Evolutionary conservation across 1,140 invertebrate genomes (phyloP).

Genomic region (Lepidurus arcticus): DNA sequence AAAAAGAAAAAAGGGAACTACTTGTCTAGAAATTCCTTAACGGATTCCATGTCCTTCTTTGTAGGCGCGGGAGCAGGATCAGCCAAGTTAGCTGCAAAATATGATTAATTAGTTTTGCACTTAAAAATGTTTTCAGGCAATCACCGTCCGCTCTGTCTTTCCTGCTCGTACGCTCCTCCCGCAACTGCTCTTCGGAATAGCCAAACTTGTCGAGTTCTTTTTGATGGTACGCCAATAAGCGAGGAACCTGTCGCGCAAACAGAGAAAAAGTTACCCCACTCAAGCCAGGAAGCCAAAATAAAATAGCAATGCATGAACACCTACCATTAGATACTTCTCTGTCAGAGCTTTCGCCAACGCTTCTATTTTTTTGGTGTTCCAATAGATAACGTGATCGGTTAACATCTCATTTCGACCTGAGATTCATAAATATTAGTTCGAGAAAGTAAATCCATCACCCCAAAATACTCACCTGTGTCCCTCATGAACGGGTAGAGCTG

Average conservation of each 20-base stretch:
- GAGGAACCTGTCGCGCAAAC: background rate
- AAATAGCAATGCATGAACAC: background rate
- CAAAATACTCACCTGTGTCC: too few species aligned
- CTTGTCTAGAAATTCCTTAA: background rate
- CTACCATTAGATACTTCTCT: background rate
- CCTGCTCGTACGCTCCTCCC: background rate
- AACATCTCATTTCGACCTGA: too few species aligned
- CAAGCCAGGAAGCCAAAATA: background rate
- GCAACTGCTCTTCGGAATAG: background rate
- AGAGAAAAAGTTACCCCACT: background rate
- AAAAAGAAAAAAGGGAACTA: background rate
- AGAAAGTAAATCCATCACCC: too few species aligned
- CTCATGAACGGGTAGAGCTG: too few species aligned
- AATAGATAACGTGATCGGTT: too few species aligned
- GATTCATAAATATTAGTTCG: too few species aligned
- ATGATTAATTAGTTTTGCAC: background rate
- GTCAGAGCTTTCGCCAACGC: too few species aligned
- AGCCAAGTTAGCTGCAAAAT: background rate
- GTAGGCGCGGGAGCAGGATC: background rate
- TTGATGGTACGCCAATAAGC: background rate
- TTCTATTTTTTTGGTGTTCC: too few species aligned
- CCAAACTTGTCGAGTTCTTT: slow-evolving; percentile 5
- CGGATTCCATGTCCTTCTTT: background rate
- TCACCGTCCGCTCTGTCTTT: slow-evolving; percentile 4
- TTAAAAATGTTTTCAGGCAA: background rate